Base-by-base conservation (phyloP, 2,113 vertebrate genomes). In the Sinocyclocheilus anophthalmus region DNA sequence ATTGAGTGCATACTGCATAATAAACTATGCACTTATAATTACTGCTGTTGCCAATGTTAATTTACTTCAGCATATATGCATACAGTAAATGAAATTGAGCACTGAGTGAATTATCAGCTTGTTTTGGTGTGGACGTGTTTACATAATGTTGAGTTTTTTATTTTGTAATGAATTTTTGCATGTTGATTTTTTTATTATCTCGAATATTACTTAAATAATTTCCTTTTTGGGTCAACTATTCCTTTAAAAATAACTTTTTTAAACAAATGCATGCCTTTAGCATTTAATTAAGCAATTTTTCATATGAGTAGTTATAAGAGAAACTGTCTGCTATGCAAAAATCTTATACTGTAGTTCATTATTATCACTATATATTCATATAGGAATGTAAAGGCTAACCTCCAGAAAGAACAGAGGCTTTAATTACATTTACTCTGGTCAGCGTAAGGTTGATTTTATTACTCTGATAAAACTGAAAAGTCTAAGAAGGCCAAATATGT, bases 371-470 rank as follows among this genome's bases (percentile, higher is more conserved):
- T 39, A 80, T 81, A 26, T 50, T 50, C 24, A 65, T 39, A 79
- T 42, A 59, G 33, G 2, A 22, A 61, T 61, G 78, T 65, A 45
- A 39, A 42, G 57, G 33, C 30, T 33, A 45, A 26, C 33, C 22
- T 13, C 22, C 5, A 16, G 37, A 65, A 59, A 78, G 76, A 20
- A 22, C 30, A n/a, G 42, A 59, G 9, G 37, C 37, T 24, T 50
- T 18, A 59, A 14, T 37, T 22, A 79, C 5, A 39, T 72, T 20
- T 80, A 59, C 61, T 13, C 30, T 63, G 22, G 61, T 75, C 61
- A 3, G 65, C 67, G 57, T 33, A 75, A 79, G 16, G 63, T 57
- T 76, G 37, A 84, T 84, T 84, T 84, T 84, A 77, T 50, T 65
- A 22, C 20, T 48, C 5, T 73, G 48, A 73, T 72, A 42, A 79